Conservation (phyloP, 1,140 invertebrate genomes). For the Cecropterus lyciades region DNA sequence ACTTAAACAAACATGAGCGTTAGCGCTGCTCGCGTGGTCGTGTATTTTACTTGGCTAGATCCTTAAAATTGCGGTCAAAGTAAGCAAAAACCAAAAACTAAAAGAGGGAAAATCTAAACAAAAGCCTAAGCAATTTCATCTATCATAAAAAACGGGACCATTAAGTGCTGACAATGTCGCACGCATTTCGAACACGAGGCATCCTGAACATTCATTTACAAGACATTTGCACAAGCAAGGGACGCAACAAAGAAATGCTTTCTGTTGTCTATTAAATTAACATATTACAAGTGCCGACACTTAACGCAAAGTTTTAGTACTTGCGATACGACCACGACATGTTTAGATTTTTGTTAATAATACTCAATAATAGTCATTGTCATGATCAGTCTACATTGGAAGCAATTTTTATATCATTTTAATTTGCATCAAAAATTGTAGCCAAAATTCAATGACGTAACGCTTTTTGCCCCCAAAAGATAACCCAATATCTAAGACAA, state of each 20-base stretch:
- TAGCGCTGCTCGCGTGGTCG: too few species aligned
- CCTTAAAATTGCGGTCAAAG: too few species aligned
- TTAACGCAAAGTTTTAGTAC: conserved; percentile 3
- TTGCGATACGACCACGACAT: conserved; percentile 10
- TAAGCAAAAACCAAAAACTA: neutral
- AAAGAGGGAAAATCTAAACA: conserved; percentile 15
- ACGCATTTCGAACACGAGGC: conserved; percentile 15
- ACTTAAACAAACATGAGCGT: too few species aligned
- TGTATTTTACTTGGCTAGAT: too few species aligned
- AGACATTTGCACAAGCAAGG: conserved; percentile 32
- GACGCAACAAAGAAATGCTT: conserved; percentile 72
- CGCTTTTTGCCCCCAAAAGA: too few species aligned
- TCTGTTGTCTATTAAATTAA: conserved; percentile 64
- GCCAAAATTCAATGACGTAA: too few species aligned
- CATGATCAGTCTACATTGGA: too few species aligned
- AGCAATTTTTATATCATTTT: too few species aligned
- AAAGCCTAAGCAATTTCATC: conserved; percentile 10
- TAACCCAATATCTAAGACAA: too few species aligned
- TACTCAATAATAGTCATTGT: too few species aligned
- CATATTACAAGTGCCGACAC: conserved; percentile 57
- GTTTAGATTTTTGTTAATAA: too few species aligned
- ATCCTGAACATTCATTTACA: conserved; percentile 33
- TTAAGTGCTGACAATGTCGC: conserved; percentile 9
- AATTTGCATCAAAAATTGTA: too few species aligned
- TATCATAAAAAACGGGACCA: conserved; percentile 6